Conservation (phyloP, 2,888 invertebrate genomes). For the Metopia argyrocephala region DNA sequence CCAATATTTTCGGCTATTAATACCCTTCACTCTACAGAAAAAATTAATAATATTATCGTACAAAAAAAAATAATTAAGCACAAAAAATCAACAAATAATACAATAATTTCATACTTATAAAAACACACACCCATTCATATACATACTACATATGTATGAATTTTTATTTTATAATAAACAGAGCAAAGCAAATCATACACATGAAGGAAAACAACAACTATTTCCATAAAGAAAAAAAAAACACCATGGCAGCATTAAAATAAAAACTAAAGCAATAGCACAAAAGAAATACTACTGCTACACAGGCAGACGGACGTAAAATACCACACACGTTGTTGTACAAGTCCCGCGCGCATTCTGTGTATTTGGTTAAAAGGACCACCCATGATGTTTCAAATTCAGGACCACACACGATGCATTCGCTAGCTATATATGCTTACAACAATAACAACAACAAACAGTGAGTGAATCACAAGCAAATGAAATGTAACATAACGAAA, state of each 20-base stretch:
- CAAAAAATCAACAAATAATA: constrained; percentile 39
- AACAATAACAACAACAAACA: constrained; percentile 54
- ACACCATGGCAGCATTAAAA: not conserved
- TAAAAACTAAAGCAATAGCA: constrained; percentile 1
- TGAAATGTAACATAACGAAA: constrained; percentile 54
- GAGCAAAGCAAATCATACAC: constrained; percentile 21
- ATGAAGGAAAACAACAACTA: constrained; percentile 22
- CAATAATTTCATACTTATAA: constrained; percentile 30
- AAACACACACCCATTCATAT: not conserved
- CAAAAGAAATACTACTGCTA: not conserved
- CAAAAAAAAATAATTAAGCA: constrained; percentile 23
- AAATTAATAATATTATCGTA: not conserved
- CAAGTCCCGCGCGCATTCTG: constrained; percentile 59
- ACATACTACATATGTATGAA: not conserved
- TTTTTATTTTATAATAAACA: constrained; percentile 7
- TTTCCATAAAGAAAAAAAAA: constrained; percentile 16
- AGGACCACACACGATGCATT: constrained; percentile 69
- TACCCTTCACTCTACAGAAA: no score
- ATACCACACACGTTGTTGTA: constrained; percentile 57
- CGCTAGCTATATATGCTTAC: constrained; percentile 67
- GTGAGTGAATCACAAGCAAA: constrained; percentile 32
- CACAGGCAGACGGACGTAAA: constrained; percentile 13
- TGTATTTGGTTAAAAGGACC: constrained; percentile 63
- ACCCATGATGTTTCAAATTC: constrained; percentile 63
- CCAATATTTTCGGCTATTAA: no score